Percentiles rank a stretch among this genome's conserved stretches.
phyloP scores from a whole-genome alignment of 1,140 invertebrate genomes.

The Pararge aegeria region DNA sequence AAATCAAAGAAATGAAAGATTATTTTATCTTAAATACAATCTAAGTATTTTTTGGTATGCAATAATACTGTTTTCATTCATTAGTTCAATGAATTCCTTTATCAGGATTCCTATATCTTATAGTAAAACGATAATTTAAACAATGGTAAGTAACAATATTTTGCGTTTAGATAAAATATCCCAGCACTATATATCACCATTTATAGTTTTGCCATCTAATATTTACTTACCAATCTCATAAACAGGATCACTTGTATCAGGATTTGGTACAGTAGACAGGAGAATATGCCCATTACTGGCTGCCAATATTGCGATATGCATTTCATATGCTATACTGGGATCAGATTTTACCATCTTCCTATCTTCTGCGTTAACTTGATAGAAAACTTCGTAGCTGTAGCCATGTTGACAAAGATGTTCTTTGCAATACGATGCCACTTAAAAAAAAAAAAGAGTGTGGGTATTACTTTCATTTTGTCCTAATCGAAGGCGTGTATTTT shows the following conservation, averaged over 20 bases:
- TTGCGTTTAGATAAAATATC: no score
- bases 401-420: constrained; percentile 72
- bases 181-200: no score
- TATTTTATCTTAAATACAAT: neutral
- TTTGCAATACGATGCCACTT: constrained; percentile 72
- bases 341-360: constrained; percentile 32
- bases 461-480: neutral
- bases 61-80: no score
- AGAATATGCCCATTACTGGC: constrained; percentile 82
- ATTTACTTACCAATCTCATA: constrained; percentile 80
- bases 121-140: no score
- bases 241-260: constrained; percentile 68
- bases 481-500: no score
- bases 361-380: constrained; percentile 48
- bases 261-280: constrained; percentile 65
- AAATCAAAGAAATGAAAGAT: constrained; percentile 22
- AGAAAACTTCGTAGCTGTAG: constrained; percentile 76
- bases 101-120: no score
- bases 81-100: no score
- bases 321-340: constrained; percentile 67
- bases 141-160: no score
- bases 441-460: constrained; percentile 18
- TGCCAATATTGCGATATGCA: constrained; percentile 81
- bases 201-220: no score
- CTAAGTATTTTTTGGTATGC: neutral